Evolutionary conservation across 2,797 vertebrate species (phyloP).

Genomic region (Sebastes ruberrimus): DNA sequence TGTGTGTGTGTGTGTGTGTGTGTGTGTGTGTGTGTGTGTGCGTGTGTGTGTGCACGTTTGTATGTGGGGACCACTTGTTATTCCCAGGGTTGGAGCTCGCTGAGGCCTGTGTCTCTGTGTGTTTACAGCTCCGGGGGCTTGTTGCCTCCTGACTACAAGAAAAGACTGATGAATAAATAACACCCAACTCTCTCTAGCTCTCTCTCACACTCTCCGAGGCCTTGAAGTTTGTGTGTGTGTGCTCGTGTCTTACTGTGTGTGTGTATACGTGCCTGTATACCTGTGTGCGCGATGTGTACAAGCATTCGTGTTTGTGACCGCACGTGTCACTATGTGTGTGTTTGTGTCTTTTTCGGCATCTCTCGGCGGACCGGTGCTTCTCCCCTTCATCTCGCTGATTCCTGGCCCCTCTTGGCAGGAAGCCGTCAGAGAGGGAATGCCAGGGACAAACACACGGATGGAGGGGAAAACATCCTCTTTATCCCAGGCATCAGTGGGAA

Average conservation of each 20-base stretch:
- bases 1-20: constrained; percentile 11
- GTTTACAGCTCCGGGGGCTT: constrained; percentile 85
- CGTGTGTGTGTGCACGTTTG: constrained; percentile 33
- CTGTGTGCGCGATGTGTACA: constrained; percentile 16
- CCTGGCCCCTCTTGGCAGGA: constrained; percentile 76
- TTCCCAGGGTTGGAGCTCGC: constrained; percentile 76
- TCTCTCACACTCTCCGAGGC: constrained; percentile 61
- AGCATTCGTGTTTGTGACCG: constrained; percentile 64
- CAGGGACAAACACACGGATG: constrained; percentile 80
- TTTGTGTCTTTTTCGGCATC: constrained; percentile 62
- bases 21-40: too few relatives aligned
- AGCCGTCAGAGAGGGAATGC: constrained; percentile 77
- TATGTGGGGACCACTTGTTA: constrained; percentile 80
- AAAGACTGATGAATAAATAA: constrained; percentile 87
- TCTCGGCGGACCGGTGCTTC: constrained; percentile 69
- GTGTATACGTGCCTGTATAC: background rate
- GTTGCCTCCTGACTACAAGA: constrained; percentile 82
- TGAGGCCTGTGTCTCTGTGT: constrained; percentile 74
- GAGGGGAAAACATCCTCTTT: constrained; percentile 80
- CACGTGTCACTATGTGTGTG: constrained; percentile 35
- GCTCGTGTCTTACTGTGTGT: background rate
- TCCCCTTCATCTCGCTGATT: constrained; percentile 76
- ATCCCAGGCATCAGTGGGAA: constrained; percentile 84
- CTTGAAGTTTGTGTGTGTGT: constrained; percentile 63
- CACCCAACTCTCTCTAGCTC: constrained; percentile 75